Base-by-base conservation (phyloP, 2,113 vertebrate species). In the Tragulus kanchil region DNA sequence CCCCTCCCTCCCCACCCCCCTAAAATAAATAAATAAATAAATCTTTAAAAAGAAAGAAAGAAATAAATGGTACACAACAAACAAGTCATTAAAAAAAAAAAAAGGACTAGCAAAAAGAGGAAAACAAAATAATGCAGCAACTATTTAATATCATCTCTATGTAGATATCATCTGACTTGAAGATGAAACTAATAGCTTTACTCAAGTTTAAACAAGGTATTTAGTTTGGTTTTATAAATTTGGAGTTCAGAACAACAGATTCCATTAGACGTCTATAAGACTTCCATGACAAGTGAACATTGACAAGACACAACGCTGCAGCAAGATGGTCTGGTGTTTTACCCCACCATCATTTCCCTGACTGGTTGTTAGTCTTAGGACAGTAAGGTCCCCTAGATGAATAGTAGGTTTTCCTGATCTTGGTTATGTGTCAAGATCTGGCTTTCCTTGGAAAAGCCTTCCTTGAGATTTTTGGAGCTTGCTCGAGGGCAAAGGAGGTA, bases 371-470 rank as follows among this genome's bases (percentile, higher is more conserved):
- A 65, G 16, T 48, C 36, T 75, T 64, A 64, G 4, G 56, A 78
- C 11, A 81, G 26, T 8, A 36, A 50, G 1, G 28, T 79, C 90
- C 95, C 96, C 45, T 85, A 98, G 97, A 96, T 95, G 59, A 86
- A 97, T 16, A 97, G 86, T 95, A 97, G 95, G 96, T 97, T 92
- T 94, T 98, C 25, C 91, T 98, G 64, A 96, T 98, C 61, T 97
- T 13, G 98, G 97, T 62, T 98, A 88, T 69, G 97, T 98, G 75
- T 98, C 97, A 2, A 97, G 97, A 52, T 98, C 98, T 89, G 98
- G 94, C 89, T 98, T 98, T 88, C 36, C 54, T 93, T 98, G 65
- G 97, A 5, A 98, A 98, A 97, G 97, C 96, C 67, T 98, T 98
- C 64, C 95, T 98, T 79, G 6, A 98, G 67, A 98, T 98, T 1